phyloP scores from a whole-genome alignment of 2,113 vertebrate genomes.

The Poeciliopsis occidentalis region DNA sequence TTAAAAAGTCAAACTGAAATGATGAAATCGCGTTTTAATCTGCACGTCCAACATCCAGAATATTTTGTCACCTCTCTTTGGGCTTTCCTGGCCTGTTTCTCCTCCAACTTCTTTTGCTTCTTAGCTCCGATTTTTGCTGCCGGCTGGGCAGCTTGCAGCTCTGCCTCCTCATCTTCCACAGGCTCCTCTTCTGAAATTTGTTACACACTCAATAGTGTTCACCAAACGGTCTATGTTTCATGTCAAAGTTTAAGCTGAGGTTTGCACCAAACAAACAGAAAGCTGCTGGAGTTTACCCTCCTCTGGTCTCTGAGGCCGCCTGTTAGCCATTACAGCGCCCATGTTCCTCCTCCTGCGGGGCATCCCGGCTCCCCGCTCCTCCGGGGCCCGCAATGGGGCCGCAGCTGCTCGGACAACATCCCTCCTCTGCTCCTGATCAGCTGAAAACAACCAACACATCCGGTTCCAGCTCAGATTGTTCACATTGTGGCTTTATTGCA shows the following conservation, averaged over 20 bases:
- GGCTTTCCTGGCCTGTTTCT: slow-evolving; percentile 93
- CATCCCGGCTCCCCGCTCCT: slow-evolving; percentile 84
- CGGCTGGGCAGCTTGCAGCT: slow-evolving; percentile 78
- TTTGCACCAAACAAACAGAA: not conserved
- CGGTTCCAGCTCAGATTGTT: too few species aligned
- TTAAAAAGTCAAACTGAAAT: not conserved
- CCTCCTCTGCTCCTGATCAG: slow-evolving; percentile 56
- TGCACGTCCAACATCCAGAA: too few species aligned
- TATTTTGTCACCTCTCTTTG: slow-evolving; percentile 87
- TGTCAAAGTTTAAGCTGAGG: not conserved
- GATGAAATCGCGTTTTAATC: too few species aligned
- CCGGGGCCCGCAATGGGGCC: slow-evolving; percentile 53
- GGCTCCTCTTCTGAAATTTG: slow-evolving; percentile 63
- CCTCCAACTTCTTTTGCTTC: slow-evolving; percentile 94
- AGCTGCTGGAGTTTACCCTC: slow-evolving; percentile 29
- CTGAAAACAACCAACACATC: slow-evolving; percentile 30
- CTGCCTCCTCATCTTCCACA: slow-evolving; percentile 63
- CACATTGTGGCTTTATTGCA: not conserved
- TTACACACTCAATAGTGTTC: not conserved
- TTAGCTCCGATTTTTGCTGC: slow-evolving; percentile 91
- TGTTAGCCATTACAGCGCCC: slow-evolving; percentile 77
- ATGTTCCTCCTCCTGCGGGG: slow-evolving; percentile 86
- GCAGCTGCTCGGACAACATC: slow-evolving; percentile 65
- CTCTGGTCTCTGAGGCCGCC: slow-evolving; percentile 76
- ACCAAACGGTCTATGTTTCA: not conserved